These are phyloP conservation scores for Drosophila tristis DNA, from an alignment of 1,140 invertebrate species.

Conservation along the genomic window DNA sequence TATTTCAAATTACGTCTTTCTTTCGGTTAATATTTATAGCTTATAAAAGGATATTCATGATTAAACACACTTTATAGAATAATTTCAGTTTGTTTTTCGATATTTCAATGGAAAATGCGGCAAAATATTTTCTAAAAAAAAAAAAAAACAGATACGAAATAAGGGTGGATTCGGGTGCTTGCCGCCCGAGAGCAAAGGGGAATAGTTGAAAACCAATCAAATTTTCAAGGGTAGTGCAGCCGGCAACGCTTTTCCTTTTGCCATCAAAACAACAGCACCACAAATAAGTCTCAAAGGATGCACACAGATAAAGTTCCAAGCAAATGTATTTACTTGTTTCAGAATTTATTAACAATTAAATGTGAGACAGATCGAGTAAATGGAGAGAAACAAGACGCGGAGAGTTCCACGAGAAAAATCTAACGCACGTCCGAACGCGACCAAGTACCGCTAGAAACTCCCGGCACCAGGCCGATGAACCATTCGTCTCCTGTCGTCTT, in stretches of 20 bases:
- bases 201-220: constrained; percentile 30
- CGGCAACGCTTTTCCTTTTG: constrained; percentile 28
- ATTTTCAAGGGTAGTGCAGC: constrained; percentile 51
- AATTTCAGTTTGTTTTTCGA: neutral
- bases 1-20: neutral
- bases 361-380: neutral
- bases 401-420: constrained; percentile 2
- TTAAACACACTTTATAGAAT: too few species aligned
- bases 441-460: constrained; percentile 66
- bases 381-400: neutral
- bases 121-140: constrained; percentile 9
- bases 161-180: constrained; percentile 44
- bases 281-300: neutral
- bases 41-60: too few species aligned
- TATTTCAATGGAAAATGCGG: constrained; percentile 12
- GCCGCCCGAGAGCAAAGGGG: constrained; percentile 18
- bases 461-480: constrained; percentile 64
- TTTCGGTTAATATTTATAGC: too few species aligned
- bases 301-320: neutral
- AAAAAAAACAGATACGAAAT: constrained; percentile 14
- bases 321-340: neutral
- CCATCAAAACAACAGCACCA: neutral
- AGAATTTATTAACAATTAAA: neutral
- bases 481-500: constrained; percentile 11
- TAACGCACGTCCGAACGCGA: constrained; percentile 62